These are phyloP conservation scores for Alloplasta piceator DNA, from an alignment of 2,888 invertebrate genomes.

Conservation along the genomic window DNA sequence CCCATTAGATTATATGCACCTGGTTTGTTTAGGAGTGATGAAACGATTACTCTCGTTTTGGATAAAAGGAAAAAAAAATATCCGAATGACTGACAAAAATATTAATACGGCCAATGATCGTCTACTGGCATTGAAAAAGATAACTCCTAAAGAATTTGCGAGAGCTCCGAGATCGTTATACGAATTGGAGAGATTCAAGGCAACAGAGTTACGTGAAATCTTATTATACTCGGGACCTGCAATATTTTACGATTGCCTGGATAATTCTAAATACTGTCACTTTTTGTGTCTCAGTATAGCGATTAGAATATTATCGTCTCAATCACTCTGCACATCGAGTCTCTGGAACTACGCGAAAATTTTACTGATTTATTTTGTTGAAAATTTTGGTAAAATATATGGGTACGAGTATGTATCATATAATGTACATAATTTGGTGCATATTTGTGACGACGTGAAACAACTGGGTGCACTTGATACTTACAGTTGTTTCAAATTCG, in stretches of 20 bases:
- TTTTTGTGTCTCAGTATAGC: constrained; percentile 68
- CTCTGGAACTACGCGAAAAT: constrained; percentile 38
- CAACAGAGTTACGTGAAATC: constrained; percentile 71
- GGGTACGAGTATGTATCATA: constrained; percentile 34
- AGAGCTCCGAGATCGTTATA: constrained; percentile 45
- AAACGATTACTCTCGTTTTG: constrained; percentile 56
- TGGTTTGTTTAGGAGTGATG: constrained; percentile 57
- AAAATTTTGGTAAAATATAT: too few relatives aligned
- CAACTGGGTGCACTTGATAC: constrained; percentile 47
- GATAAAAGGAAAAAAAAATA: constrained; percentile 47
- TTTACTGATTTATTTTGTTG: constrained; percentile 26
- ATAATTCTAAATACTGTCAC: constrained; percentile 63
- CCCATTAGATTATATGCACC: constrained; percentile 56
- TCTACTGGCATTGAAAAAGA: constrained; percentile 31
- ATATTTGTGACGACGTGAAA: constrained; percentile 52
- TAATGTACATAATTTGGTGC: constrained; percentile 44
- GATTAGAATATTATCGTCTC: constrained; percentile 64
- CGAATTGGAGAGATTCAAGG: constrained; percentile 57
- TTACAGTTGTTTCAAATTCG: too few relatives aligned
- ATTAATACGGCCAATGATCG: constrained; percentile 27
- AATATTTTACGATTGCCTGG: constrained; percentile 66
- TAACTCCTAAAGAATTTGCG: constrained; percentile 70
- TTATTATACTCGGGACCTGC: constrained; percentile 71
- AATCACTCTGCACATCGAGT: constrained; percentile 9
- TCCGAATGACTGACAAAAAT: constrained; percentile 32